These are phyloP conservation scores for Griposia aprilina DNA, from an alignment of 2,888 invertebrate species.

Conservation along the genomic window DNA sequence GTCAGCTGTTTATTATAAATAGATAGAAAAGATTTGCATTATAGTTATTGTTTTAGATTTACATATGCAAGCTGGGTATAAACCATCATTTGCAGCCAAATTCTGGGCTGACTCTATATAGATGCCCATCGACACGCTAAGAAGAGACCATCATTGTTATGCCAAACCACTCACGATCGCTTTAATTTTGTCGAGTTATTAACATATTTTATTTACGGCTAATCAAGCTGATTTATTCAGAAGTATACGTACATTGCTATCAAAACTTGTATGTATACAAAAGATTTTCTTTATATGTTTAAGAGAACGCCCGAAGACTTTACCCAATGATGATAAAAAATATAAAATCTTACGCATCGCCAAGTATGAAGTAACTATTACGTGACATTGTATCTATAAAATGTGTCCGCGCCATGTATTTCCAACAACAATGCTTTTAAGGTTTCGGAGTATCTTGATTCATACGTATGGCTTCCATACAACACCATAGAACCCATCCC, in stretches of 20 bases:
- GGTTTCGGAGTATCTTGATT: slow-evolving; percentile 18
- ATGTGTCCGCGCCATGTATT: slow-evolving; percentile 2
- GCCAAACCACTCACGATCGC: not conserved
- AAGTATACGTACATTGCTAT: not conserved
- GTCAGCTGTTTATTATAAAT: slow-evolving; percentile 18
- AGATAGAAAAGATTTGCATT: not conserved
- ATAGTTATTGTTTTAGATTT: not conserved
- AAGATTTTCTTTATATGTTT: not conserved
- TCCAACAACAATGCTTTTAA: slow-evolving; percentile 31
- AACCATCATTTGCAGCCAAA: not conserved
- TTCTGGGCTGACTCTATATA: too few species aligned
- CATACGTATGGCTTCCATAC: slow-evolving; percentile 19
- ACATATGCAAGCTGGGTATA: not conserved
- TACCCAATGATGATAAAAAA: not conserved
- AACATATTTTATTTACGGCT: not conserved
- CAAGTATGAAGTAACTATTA: slow-evolving; percentile 18
- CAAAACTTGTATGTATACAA: not conserved
- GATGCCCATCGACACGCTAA: too few species aligned
- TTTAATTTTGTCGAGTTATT: not conserved
- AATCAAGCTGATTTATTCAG: not conserved
- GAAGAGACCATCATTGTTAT: not conserved
- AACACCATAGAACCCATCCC: slow-evolving; percentile 6
- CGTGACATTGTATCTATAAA: slow-evolving; percentile 10
- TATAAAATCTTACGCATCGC: not conserved
- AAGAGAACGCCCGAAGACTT: too few species aligned